Base-by-base conservation (phyloP, 2,797 vertebrate genomes). In the Typhlichthys subterraneus region DNA sequence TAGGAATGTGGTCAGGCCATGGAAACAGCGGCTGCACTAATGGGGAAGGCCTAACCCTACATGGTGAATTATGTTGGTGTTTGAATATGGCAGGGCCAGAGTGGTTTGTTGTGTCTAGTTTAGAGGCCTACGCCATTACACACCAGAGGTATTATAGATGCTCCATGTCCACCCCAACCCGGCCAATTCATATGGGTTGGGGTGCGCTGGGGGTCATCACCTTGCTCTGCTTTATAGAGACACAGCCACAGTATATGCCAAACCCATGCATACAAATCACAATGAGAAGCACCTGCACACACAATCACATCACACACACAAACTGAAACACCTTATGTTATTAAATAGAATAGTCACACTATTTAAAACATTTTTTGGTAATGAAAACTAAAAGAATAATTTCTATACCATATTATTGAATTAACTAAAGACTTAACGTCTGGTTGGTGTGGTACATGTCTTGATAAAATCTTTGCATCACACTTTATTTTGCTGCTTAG, bases 41-140 rank as follows among this genome's bases (percentile, higher is more conserved):
- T 78, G 69, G 87, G 83, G 85, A 87, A 81, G 78, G 85, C 80
- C 77, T 85, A 84, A 93, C 92, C 94, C 93, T 91, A 83, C 80
- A 69, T 82, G 77, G 85, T 93, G 90, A 95, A 93, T 94, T 93
- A 92, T 83, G 89, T 91, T 29, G 5, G 89, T 85, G 87, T 87
- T 67, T 77, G 81, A 83, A 14, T 84, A 87, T 63, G 81, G 87
- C 89, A 84, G 84, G 83, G 80, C 88, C 89, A 38, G 33, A 13
- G 92, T 79, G 92, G 93, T 95, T 95, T 96, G 94, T 96, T 95
- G 93, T 94, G 93, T 96, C 94, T 96, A 92, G 83, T 93, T 87
- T 87, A 80, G 88, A 90, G 91, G 92, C 85, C 90, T 87, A 68
- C 91, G 88, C 91, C 76, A 77, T 68, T 48, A 23, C 50, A 38